Base-by-base conservation (phyloP, 2,113 vertebrate genomes). In the Catagonus wagneri region DNA sequence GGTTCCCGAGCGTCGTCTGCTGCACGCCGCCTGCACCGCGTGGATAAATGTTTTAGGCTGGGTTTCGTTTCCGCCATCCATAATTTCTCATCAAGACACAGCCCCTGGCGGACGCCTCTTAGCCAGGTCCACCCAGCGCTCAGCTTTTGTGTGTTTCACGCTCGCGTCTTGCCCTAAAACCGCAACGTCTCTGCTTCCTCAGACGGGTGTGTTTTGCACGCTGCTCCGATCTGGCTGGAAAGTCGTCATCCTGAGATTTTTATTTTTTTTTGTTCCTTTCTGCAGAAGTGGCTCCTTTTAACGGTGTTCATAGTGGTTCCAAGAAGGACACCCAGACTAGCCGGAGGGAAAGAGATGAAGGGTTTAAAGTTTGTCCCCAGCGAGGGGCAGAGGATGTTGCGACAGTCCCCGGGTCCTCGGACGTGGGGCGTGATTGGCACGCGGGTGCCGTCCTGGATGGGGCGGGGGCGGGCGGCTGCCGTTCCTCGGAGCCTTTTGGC, bases 381-480 rank as follows among this genome's bases (percentile, higher is more conserved):
- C 17, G 44, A 32, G 44, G 9, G 50, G 29, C 9, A 19, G 44
- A n/a, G 50, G 74, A n/a, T 9, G 50, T 20, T 17, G 20, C 29
- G 16, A 4, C 1, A 4, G 74, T 16, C 27, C 16, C 74, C 2
- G 3, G 3, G 72, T 19, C 2, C 1, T 32, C 2, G 4, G 27
- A 76, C 5, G 27, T 52, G 1, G 0, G 44, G 74, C 9, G 13
- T 32, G 44, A 52, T 52, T 17, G 15, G 25, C 8, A 1, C 44
- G 44, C 9, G 0, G 44, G 19, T 3, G 13, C 13, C 0, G 0
- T 11, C 15, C 16, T 6, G 16, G 16, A 3, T 75, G 72, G 14
- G 23, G 39, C n/a, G n/a, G n/a, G n/a, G n/a, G n/a, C n/a, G n/a
- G n/a, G n/a, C n/a, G n/a, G n/a, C n/a, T n/a, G n/a, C n/a, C n/a